A percentile compares a stretch with the other conserved stretches of the same genome.
Conservation (phyloP, 1,140 invertebrate species). For the Drosophila athabasca region DNA sequence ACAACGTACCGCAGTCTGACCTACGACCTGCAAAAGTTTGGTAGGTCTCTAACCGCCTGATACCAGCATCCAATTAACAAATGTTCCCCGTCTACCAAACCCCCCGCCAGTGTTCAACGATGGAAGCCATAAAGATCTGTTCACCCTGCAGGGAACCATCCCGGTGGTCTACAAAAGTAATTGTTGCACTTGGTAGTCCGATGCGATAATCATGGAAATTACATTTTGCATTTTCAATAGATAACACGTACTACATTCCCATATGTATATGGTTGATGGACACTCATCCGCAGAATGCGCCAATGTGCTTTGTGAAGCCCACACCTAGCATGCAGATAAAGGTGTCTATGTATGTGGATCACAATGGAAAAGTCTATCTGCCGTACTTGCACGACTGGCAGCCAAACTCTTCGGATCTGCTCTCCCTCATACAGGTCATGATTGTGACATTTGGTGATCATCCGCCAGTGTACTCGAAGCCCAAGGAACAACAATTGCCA, state of each 20-base stretch:
- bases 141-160: conserved; percentile 95
- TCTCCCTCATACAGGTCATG: conserved; percentile 95
- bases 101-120: conserved; percentile 92
- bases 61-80: conserved; percentile 1
- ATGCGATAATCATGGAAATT: not conserved
- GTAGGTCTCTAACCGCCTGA: conserved; percentile 44
- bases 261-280: conserved; percentile 98
- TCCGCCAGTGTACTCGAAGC: conserved; percentile 95
- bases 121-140: conserved; percentile 91
- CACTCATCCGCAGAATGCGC: conserved; percentile 97
- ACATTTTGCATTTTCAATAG: conserved; percentile 83
- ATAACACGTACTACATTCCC: conserved; percentile 96
- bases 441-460: conserved; percentile 96
- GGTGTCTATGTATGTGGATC: conserved; percentile 96
- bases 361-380: conserved; percentile 97
- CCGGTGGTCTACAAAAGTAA: conserved; percentile 95
- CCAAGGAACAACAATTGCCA: conserved; percentile 84
- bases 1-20: conserved; percentile 68
- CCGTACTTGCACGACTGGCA: conserved; percentile 99
- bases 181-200: not conserved
- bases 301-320: conserved; percentile 98
- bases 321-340: conserved; percentile 98
- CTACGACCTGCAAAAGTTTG: conserved; percentile 72
- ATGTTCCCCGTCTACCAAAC: not conserved
- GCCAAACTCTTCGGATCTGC: conserved; percentile 92